Conservation (phyloP, 2,113 vertebrate species). For the Poecile atricapillus region DNA sequence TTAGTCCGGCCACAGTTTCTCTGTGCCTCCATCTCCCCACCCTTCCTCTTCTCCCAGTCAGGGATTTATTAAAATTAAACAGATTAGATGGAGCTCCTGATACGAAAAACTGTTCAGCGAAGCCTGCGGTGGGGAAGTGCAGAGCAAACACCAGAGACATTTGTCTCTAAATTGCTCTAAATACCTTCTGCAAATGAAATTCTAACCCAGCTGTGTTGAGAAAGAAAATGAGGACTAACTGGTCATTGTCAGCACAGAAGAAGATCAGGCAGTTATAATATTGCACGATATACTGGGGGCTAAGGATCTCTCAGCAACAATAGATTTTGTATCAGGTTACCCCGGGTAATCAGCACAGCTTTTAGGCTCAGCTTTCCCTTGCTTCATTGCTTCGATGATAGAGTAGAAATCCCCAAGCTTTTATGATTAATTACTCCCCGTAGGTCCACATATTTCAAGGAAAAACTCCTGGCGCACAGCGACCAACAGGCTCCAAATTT, state of each 20-base stretch:
- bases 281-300: constrained; percentile 78
- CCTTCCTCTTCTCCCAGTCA: constrained; percentile 73
- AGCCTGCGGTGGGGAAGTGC: constrained; percentile 77
- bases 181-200: constrained; percentile 82
- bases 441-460: constrained; percentile 79
- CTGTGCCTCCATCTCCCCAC: constrained; percentile 38
- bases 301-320: constrained; percentile 86
- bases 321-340: constrained; percentile 95
- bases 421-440: constrained; percentile 86
- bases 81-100: constrained; percentile 81
- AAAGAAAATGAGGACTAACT: constrained; percentile 77
- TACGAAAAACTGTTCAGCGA: constrained; percentile 76
- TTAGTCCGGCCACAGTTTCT: constrained; percentile 69
- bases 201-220: constrained; percentile 75
- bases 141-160: constrained; percentile 79
- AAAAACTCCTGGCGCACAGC: constrained; percentile 64
- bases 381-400: constrained; percentile 82
- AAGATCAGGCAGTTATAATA: constrained; percentile 84
- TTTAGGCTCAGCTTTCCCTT: constrained; percentile 91
- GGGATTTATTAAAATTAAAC: constrained; percentile 85
- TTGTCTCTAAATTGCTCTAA: constrained; percentile 83
- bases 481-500: constrained; percentile 70
- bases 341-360: constrained; percentile 84
- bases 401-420: constrained; percentile 86
- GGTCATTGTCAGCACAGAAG: constrained; percentile 73